Conservation (phyloP, 2,888 invertebrate genomes). For the Melitaea athalia region DNA sequence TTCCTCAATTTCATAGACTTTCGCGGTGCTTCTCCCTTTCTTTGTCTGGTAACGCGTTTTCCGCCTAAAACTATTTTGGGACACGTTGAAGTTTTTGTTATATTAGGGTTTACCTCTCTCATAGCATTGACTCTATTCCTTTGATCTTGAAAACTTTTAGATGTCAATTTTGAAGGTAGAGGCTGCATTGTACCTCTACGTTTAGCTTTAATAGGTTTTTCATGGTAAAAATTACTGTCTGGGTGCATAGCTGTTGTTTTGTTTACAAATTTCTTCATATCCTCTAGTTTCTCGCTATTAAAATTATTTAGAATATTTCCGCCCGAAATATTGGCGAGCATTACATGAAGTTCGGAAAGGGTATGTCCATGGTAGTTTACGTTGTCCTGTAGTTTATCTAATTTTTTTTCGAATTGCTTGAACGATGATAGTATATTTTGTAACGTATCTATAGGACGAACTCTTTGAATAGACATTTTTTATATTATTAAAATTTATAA, state of each 20-base stretch:
- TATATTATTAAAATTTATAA: not conserved
- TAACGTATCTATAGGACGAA: slow-evolving; percentile 50
- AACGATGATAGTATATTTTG: slow-evolving; percentile 57
- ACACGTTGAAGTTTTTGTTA: slow-evolving; percentile 37
- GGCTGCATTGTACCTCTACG: slow-evolving; percentile 46
- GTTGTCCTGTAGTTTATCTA: slow-evolving; percentile 65
- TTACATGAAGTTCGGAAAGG: slow-evolving; percentile 55
- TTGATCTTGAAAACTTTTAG: slow-evolving; percentile 44
- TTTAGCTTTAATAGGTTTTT: slow-evolving; percentile 41
- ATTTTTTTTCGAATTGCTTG: slow-evolving; percentile 61
- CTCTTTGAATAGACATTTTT: slow-evolving; percentile 44
- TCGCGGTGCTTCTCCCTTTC: slow-evolving; percentile 49
- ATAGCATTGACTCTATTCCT: slow-evolving; percentile 39
- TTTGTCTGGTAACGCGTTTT: slow-evolving; percentile 31
- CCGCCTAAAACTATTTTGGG: slow-evolving; percentile 45
- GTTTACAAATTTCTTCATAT: slow-evolving; percentile 40
- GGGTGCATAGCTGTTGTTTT: slow-evolving; percentile 50
- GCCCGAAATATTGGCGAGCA: slow-evolving; percentile 54
- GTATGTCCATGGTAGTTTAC: slow-evolving; percentile 61
- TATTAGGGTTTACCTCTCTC: slow-evolving; percentile 34
- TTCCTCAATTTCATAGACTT: slow-evolving; percentile 51
- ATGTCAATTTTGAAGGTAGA: slow-evolving; percentile 48
- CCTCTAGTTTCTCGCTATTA: slow-evolving; percentile 42
- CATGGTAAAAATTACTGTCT: slow-evolving; percentile 41
- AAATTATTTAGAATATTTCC: slow-evolving; percentile 42